These are phyloP conservation scores for Hycleus phaleratus DNA, from an alignment of 1,140 invertebrate genomes.

Conservation along the genomic window DNA sequence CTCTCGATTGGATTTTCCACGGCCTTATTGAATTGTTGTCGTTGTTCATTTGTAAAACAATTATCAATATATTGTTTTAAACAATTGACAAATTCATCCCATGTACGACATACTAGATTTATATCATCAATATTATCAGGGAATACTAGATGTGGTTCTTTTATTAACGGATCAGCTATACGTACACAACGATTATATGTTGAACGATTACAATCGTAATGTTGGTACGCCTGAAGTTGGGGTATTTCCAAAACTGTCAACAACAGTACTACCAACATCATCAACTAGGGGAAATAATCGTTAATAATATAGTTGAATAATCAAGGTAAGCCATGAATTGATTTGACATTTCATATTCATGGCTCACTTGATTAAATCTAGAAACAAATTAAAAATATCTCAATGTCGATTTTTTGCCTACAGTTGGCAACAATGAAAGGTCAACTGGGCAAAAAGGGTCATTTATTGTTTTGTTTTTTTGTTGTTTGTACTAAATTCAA, in stretches of 20 bases:
- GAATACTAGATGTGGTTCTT: slow-evolving; percentile 51
- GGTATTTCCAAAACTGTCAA: background rate
- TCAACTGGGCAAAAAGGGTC: background rate
- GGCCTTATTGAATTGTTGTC: slow-evolving; percentile 50
- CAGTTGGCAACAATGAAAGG: background rate
- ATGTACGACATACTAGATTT: slow-evolving; percentile 50
- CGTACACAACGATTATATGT: slow-evolving; percentile 48
- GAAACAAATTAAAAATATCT: too few relatives aligned
- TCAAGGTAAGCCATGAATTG: too few relatives aligned
- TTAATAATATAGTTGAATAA: too few relatives aligned
- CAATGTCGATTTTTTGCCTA: too few relatives aligned
- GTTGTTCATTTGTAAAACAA: slow-evolving; percentile 48
- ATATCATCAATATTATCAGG: slow-evolving; percentile 54
- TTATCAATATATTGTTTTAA: slow-evolving; percentile 49
- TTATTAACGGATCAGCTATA: slow-evolving; percentile 50
- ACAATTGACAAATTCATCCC: slow-evolving; percentile 52
- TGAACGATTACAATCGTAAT: slow-evolving; percentile 42
- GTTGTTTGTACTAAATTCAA: too few relatives aligned
- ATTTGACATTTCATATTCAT: too few relatives aligned
- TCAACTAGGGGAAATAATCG: too few relatives aligned
- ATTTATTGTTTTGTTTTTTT: too few relatives aligned
- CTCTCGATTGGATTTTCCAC: slow-evolving; percentile 51
- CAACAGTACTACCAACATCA: background rate
- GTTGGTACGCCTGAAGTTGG: slow-evolving; percentile 1
- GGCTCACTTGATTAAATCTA: too few relatives aligned